These are phyloP conservation scores for Diorhabda carinulata DNA, from an alignment of 1,140 invertebrate species.

Conservation along the genomic window DNA sequence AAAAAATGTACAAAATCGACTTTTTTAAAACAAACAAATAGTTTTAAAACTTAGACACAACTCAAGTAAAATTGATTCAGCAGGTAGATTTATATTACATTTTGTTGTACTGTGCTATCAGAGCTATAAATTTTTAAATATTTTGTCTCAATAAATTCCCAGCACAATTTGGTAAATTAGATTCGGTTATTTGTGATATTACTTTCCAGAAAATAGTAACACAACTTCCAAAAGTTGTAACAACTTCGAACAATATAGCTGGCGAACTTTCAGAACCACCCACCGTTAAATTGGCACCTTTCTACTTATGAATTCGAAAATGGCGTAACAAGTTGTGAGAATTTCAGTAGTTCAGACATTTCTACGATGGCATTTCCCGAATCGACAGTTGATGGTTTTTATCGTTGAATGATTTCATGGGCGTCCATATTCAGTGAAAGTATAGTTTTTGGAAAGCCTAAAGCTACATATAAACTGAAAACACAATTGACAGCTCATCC, in stretches of 20 bases:
- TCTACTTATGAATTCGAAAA: not conserved
- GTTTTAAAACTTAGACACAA: too few relatives aligned
- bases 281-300: not conserved
- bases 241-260: not conserved
- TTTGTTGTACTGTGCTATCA: not conserved
- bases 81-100: too few relatives aligned
- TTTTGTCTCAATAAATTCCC: not conserved
- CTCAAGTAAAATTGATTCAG: too few relatives aligned
- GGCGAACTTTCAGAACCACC: not conserved
- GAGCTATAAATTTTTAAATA: not conserved
- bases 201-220: slow-evolving; percentile 1
- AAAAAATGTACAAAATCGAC: too few relatives aligned
- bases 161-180: not conserved
- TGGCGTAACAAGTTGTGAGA: not conserved
- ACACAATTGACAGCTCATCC: too few relatives aligned
- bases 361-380: not conserved
- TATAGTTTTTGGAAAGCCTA: too few relatives aligned
- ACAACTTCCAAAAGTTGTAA: not conserved
- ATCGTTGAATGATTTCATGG: not conserved
- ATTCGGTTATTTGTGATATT: not conserved
- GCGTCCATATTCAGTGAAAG: too few relatives aligned
- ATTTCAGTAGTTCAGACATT: not conserved
- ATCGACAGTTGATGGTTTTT: not conserved
- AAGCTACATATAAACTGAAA: too few relatives aligned
- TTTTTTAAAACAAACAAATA: too few relatives aligned